Conservation (phyloP, 1,140 invertebrate genomes). For the Drepana arcuata region DNA sequence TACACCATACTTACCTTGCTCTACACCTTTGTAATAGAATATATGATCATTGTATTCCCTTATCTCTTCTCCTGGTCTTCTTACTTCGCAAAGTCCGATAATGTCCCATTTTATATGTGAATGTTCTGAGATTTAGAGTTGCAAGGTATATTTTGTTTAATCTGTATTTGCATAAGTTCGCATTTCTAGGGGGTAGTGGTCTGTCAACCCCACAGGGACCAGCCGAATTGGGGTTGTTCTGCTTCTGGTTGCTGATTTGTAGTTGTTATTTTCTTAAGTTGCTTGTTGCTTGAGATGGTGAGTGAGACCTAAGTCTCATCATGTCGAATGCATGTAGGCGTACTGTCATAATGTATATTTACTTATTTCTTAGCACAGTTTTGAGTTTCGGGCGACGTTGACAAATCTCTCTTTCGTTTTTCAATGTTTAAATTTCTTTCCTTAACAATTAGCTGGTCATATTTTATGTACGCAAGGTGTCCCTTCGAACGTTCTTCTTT, state of each 20-base stretch:
- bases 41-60: conserved; percentile 14
- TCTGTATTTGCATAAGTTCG: conserved; percentile 1
- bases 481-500: conserved; percentile 18
- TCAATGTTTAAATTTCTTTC: conserved; percentile 13
- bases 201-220: conserved; percentile 1
- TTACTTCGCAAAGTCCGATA: conserved; percentile 16
- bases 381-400: conserved; percentile 10
- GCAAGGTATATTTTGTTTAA: conserved; percentile 10
- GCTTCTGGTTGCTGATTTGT: conserved; percentile 13
- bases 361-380: conserved; percentile 7
- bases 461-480: conserved; percentile 16
- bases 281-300: conserved; percentile 4
- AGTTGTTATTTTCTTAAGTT: conserved; percentile 16
- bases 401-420: conserved; percentile 22
- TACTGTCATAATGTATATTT: background rate
- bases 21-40: conserved; percentile 15
- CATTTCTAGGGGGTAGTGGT: conserved; percentile 10
- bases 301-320: conserved; percentile 1
- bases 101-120: conserved; percentile 21
- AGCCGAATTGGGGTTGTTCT: conserved; percentile 18
- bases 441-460: conserved; percentile 22
- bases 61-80: conserved; percentile 18
- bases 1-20: conserved; percentile 13
- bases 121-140: conserved; percentile 16
- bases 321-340: background rate